These are phyloP conservation scores for Dione vanillae DNA, from an alignment of 2,888 invertebrate species.

Conservation along the genomic window DNA sequence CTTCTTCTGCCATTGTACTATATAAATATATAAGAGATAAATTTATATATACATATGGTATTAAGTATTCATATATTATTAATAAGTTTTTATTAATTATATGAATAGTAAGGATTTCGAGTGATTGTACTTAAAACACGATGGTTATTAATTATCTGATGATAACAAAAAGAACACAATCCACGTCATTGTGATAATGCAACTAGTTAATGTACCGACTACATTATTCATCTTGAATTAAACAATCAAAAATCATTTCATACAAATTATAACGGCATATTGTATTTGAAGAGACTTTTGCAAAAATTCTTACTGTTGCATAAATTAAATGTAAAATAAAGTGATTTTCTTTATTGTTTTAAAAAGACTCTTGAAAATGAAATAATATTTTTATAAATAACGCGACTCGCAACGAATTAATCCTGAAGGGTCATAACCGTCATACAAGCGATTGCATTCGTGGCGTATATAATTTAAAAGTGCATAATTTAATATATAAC, in stretches of 20 bases:
- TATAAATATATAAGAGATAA: background rate
- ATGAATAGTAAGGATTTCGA: constrained; percentile 24
- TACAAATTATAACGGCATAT: constrained; percentile 22
- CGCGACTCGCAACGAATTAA: constrained; percentile 28
- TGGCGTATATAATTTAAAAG: constrained; percentile 25
- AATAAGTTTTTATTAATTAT: constrained; percentile 23
- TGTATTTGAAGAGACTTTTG: constrained; percentile 33
- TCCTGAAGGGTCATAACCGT: constrained; percentile 28
- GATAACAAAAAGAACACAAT: constrained; percentile 18
- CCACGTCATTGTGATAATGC: constrained; percentile 16
- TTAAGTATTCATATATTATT: constrained; percentile 8
- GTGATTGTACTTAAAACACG: constrained; percentile 22
- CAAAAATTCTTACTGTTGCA: constrained; percentile 20
- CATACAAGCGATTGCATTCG: constrained; percentile 22
- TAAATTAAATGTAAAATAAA: constrained; percentile 32
- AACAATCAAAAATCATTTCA: constrained; percentile 24
- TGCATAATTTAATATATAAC: constrained; percentile 16
- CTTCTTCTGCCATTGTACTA: background rate
- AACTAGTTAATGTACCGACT: constrained; percentile 27
- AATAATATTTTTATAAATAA: constrained; percentile 30
- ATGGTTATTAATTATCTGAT: constrained; percentile 16
- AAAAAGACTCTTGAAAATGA: constrained; percentile 28
- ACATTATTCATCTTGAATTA: constrained; percentile 27
- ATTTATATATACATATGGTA: background rate
- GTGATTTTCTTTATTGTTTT: constrained; percentile 33